Evolutionary conservation across 1,140 invertebrate species (phyloP).

Genomic region (Drosophila melanica): DNA sequence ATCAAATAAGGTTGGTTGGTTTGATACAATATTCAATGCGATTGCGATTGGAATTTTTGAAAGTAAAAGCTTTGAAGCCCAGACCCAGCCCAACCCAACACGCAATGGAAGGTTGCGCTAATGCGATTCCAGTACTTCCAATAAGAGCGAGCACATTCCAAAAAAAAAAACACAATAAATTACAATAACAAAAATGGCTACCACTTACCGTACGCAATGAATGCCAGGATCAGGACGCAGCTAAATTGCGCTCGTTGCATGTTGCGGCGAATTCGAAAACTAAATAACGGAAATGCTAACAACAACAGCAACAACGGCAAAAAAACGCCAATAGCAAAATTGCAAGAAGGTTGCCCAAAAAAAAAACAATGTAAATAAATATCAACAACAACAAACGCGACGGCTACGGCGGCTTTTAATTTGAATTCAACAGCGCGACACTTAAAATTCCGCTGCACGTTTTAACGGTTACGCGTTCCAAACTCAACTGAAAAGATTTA

Average conservation of each 20-base stretch:
- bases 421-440: conserved; percentile 28
- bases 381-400: conserved; percentile 2
- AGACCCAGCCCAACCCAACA: conserved; percentile 10
- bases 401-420: conserved; percentile 17
- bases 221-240: conserved; percentile 66
- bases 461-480: conserved; percentile 82
- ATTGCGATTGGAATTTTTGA: conserved; percentile 71
- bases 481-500: conserved; percentile 83
- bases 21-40: conserved; percentile 4
- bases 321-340: conserved; percentile 1
- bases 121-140: conserved; percentile 16
- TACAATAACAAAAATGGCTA: background rate
- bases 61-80: conserved; percentile 66
- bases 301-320: conserved; percentile 10
- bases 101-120: conserved; percentile 62
- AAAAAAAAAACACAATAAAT: background rate
- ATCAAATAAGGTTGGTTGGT: conserved; percentile 1
- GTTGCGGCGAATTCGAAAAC: conserved; percentile 7
- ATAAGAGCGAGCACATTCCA: background rate
- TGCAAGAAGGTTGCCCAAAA: background rate
- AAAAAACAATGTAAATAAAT: conserved; percentile 6
- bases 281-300: background rate
- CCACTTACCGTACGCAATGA: conserved; percentile 62
- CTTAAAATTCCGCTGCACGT: conserved; percentile 71
- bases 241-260: conserved; percentile 54